Evolutionary conservation across 2,113 vertebrate genomes (phyloP), one percentile per base, ranked within the genome.

Genomic region (Antechinus stuartii): DNA sequence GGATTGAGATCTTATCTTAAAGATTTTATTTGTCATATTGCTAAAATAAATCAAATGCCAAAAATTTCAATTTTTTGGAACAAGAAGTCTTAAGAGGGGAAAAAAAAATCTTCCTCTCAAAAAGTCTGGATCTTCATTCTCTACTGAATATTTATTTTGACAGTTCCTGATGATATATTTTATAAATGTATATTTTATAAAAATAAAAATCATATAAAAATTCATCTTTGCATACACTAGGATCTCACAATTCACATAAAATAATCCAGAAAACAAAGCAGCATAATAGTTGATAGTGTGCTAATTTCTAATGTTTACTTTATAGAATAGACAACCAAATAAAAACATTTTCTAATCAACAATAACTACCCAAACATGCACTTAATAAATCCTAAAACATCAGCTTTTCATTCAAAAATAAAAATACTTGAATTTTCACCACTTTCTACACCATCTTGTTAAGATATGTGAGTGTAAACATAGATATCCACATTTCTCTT

Each of bases 401-500:
- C 56, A 27, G 56, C 9, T 35, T 26, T 96, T 96, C 91, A 47
- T 94, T 91, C 35, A 94, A 94, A 95, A 96, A 95, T 95, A 96
- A 95, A 94, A 46, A 94, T 91, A 68, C 24, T 54, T 57, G 14
- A 95, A 95, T 93, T 96, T 56, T 11, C 90, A 93, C 52, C 89
- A 42, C 1, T 93, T 94, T 92, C 56, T 46, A 93, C 53, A 96
- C 91, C 94, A 96, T 92, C 47, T 90, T 91, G 96, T 98, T 96
- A 95, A 92, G 54, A 94, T 89, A 94, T 10, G 10, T 12, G 57
- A 61, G 27, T 30, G 27, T 2, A 30, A 61, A 30, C 26, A 61
- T 30, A 61, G 57, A 27, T 92, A 95, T 95, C 96, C 94, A 49
- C 90, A 93, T 93, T 96, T 94, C 93, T 93, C 94, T 97, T 97